These are phyloP conservation scores for Parazoanthus swiftii DNA, from an alignment of 92 coral and sea anemone genomes.

Conservation along the genomic window DNA sequence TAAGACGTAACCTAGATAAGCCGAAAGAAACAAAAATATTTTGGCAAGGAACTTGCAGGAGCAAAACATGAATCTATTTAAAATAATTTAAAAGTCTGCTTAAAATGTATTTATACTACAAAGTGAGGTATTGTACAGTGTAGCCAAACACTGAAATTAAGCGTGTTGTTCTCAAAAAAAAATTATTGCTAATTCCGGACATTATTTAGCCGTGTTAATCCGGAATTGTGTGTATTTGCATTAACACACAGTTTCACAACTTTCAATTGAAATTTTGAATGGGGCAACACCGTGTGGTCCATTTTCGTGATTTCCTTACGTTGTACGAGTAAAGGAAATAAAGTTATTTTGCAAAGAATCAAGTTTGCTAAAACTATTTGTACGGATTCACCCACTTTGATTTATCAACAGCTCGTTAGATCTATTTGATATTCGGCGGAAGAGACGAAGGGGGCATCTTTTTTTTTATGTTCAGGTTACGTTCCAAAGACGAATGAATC, in stretches of 20 bases:
- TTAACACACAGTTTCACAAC: neutral
- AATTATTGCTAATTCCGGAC: conserved; percentile 29
- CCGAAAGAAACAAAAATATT: no score
- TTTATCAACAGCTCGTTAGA: conserved; percentile 44
- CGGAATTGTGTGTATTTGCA: conserved; percentile 19
- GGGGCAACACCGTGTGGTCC: conserved; percentile 25
- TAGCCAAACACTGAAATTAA: neutral
- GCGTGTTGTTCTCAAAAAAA: conserved; percentile 24
- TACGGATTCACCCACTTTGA: neutral
- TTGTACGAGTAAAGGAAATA: conserved; percentile 17
- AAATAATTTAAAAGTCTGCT: no score
- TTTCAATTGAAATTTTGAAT: neutral
- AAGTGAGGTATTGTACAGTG: neutral
- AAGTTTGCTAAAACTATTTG: neutral
- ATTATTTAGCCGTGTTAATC: conserved; percentile 27
- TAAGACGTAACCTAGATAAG: neutral
- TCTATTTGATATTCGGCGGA: conserved; percentile 8
- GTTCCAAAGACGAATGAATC: no score
- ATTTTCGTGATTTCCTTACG: neutral
- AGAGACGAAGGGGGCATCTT: neutral
- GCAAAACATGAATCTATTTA: neutral
- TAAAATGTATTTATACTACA: no score
- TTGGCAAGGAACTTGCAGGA: neutral
- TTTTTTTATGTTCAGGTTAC: neutral
- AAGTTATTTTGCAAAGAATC: neutral